Base-by-base conservation (phyloP, 2,888 invertebrate species). In the Anorthoa munda region DNA sequence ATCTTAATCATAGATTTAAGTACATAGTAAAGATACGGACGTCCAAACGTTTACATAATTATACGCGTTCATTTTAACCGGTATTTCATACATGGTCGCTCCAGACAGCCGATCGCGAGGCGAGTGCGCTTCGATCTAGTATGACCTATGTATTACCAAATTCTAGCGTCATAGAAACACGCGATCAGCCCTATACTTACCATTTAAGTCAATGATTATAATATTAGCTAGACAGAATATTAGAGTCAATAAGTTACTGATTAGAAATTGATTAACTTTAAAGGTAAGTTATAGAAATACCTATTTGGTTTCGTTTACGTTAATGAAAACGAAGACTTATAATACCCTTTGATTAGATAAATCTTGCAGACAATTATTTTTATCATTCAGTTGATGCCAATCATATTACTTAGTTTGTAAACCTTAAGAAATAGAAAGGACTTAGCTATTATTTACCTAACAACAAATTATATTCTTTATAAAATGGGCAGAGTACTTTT, bases 281-380 rank as follows among this genome's bases (percentile, higher is more conserved):
- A 66, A 59, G 1, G 31, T 53, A 21, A 2, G 31, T 48, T 5
- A 31, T 46, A 21, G 13, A 31, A 78, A 46, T 31, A 59, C 12
- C 2, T 23, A 12, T 50, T 50, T 51, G 72, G 46, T 51, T 58
- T 63, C 50, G 63, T 26, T 26, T 2, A 58, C 12, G 13, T 5
- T 53, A 48, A 64, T 73, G 21, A 73, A 73, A 39, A 64, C 64
- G 63, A 64, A 79, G 63, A 18, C 80, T 15, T 58, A 58, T 4
- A n/a, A 61, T 15, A 18, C 11, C 2, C 5, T 39, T 46, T 39
- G 15, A 48, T 46, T 13, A 53, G 21, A 59, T 26, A 21, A 46
- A 53, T 69, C n/a, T 77, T 9, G n/a, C 15, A 15, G 46, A 23
- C 4, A 51, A 18, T 12, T 50, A 23, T 50, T 18, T 12, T 23